phyloP scores from a whole-genome alignment of 2,797 vertebrate species.

The Trichosurus vulpecula region DNA sequence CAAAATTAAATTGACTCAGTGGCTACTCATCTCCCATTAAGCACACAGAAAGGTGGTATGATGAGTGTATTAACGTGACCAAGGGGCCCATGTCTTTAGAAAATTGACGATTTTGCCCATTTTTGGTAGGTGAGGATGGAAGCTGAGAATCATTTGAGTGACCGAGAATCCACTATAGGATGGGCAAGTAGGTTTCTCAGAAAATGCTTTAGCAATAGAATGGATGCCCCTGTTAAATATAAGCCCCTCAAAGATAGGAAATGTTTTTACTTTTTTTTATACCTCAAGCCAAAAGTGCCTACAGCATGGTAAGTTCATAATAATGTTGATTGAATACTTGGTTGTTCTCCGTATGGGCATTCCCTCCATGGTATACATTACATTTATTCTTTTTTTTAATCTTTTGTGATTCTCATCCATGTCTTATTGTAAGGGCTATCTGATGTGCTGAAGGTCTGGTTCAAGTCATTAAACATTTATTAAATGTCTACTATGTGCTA shows the following conservation, averaged over 20 bases:
- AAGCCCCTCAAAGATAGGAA: background rate
- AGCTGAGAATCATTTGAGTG: slow-evolving; percentile 19
- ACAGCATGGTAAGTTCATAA: background rate
- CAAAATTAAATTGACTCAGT: slow-evolving; percentile 56
- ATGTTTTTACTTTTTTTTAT: background rate
- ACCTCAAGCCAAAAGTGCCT: background rate
- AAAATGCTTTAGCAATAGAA: background rate
- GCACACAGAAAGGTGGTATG: slow-evolving; percentile 38
- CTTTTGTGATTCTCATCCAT: background rate
- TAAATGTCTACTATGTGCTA: background rate
- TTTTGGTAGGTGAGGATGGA: background rate
- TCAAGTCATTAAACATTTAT: background rate
- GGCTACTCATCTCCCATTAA: slow-evolving; percentile 51
- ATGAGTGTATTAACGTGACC: slow-evolving; percentile 38
- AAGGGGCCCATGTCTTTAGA: slow-evolving; percentile 48
- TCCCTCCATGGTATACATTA: background rate
- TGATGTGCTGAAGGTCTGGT: background rate
- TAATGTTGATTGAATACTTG: background rate
- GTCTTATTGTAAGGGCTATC: background rate
- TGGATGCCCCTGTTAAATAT: background rate
- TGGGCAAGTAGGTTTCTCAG: slow-evolving; percentile 27
- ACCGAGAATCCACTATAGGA: background rate
- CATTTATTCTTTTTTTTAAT: background rate
- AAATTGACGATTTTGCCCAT: slow-evolving; percentile 28
- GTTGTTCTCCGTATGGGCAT: background rate